Evolutionary conservation across 2,888 invertebrate genomes (phyloP), one percentile per base, ranked within the genome.

Genomic region (Drosophila percnosoma): DNA sequence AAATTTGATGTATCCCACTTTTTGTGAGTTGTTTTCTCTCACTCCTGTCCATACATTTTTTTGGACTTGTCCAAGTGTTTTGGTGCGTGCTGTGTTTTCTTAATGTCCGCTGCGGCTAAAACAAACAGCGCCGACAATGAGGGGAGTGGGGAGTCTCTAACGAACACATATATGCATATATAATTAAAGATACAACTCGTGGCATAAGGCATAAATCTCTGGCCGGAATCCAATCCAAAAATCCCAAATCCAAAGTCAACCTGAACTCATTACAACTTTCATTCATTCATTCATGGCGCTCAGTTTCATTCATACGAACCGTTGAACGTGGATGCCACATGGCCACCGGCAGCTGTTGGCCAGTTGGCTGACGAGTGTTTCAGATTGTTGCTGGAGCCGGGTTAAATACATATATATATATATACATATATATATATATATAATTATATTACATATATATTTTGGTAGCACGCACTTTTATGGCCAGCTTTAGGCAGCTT

Each of bases 141-240:
- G 18, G 2, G 27, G 8, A 0, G 4, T 7, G 7, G 15, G 21
- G 45, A 1, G 0, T 45, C n/a, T n/a, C 55, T 55, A 52, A 31
- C 24, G 27, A 45, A 52, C 48, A 48, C 51, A 55, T 24, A 34
- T 29, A 40, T 21, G 10, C 33, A 34, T 54, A 15, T 29, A 83
- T 78, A 89, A 89, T 85, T 87, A 89, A 75, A 68, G 87, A 82
- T 74, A 67, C 71, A 82, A 78, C 71, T 78, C 88, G 89, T 83
- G 83, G 80, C 88, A 85, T 89, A 76, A 85, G 76, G 74, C 90
- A 85, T 86, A 84, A 84, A 84, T 86, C 90, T 85, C 82, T 69
- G 78, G 68, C 77, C 74, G 69, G 63, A 24, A 55, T 27, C 55
- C 49, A 34, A 27, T 21, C 13, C 13, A 4, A 38, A 6, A 45